These are phyloP conservation scores for Novumbra hubbsi DNA, from an alignment of 2,797 vertebrate genomes.

Conservation along the genomic window DNA sequence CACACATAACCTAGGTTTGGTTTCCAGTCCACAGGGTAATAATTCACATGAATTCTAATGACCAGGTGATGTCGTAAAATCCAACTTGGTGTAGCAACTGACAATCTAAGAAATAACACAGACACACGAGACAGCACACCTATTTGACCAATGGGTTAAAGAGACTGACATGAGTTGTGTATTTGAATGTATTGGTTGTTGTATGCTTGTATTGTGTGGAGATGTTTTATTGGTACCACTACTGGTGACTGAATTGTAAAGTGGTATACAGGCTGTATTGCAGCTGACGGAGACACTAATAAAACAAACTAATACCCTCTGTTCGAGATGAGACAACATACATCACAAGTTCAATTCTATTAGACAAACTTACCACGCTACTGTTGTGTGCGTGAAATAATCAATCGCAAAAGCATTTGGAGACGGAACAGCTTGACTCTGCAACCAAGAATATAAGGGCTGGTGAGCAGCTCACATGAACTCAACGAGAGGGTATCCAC, in stretches of 20 bases:
- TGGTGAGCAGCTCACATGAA: slow-evolving; percentile 46
- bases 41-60: slow-evolving; percentile 55
- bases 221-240: too few species aligned
- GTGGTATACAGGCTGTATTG: too few species aligned
- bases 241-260: too few species aligned
- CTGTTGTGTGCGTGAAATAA: slow-evolving; percentile 25
- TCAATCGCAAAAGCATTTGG: slow-evolving; percentile 29
- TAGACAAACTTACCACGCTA: not conserved
- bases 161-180: too few species aligned
- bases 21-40: slow-evolving; percentile 55
- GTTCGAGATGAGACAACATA: not conserved
- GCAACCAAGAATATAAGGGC: slow-evolving; percentile 60
- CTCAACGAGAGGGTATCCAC: slow-evolving; percentile 30
- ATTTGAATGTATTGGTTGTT: too few species aligned
- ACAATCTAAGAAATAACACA: slow-evolving; percentile 41
- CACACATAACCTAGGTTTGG: slow-evolving; percentile 29
- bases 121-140: slow-evolving; percentile 29
- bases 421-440: slow-evolving; percentile 34
- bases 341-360: not conserved
- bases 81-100: slow-evolving; percentile 51
- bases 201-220: too few species aligned
- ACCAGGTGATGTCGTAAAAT: slow-evolving; percentile 63
- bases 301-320: not conserved
- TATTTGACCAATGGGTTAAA: too few species aligned
- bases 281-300: too few species aligned